These are phyloP conservation scores for Buceros bicornis DNA, from an alignment of 2,797 vertebrate species.

Conservation along the genomic window DNA sequence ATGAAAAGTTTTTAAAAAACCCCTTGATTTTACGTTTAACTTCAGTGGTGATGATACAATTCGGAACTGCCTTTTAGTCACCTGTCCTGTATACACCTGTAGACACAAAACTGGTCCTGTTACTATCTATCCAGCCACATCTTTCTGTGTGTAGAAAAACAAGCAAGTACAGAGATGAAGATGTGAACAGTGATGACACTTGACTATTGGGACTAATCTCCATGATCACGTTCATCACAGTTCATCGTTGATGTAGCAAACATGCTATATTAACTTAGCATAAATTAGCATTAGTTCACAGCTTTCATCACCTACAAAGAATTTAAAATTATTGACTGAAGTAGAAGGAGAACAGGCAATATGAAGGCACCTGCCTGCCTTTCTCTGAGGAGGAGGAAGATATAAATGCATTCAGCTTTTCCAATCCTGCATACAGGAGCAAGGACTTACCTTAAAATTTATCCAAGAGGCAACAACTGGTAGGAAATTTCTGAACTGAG, in stretches of 20 bases:
- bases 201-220: not conserved
- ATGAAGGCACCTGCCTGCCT: not conserved
- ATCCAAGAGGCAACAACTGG: not conserved
- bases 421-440: not conserved
- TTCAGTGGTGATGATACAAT: not conserved
- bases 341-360: not conserved
- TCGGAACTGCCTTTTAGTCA: not conserved
- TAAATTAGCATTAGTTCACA: not conserved
- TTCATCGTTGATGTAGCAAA: not conserved
- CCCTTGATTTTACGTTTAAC: not conserved
- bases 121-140: fast-evolving
- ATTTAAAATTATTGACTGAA: not conserved
- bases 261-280: not conserved
- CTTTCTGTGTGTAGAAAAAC: not conserved
- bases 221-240: not conserved
- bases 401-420: not conserved
- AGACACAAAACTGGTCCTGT: fast-evolving
- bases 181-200: not conserved
- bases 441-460: not conserved
- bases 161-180: not conserved
- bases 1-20: not conserved
- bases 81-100: not conserved
- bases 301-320: not conserved
- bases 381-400: not conserved
- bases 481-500: not conserved